phyloP scores from a whole-genome alignment of 1,140 invertebrate genomes.

The Drosophila paulistorum region DNA sequence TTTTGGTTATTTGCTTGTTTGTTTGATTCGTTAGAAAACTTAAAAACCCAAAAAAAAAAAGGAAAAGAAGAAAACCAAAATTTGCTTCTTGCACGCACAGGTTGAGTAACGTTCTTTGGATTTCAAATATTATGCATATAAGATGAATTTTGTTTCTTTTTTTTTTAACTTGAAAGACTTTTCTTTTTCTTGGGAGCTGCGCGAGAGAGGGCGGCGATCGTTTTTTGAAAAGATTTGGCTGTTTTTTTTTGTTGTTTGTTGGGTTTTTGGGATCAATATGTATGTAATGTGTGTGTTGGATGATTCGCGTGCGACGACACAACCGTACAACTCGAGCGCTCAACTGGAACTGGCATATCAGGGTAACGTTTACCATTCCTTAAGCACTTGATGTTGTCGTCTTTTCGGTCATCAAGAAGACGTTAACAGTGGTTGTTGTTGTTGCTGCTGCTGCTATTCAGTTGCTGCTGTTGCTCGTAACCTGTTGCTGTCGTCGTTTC shows the following conservation, averaged over 20 bases:
- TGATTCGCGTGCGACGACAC: constrained; percentile 31
- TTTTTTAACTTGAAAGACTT: neutral
- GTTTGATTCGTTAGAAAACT: no score
- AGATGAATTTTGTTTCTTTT: neutral
- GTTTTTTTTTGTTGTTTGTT: constrained; percentile 22
- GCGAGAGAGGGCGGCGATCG: neutral
- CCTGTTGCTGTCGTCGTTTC: constrained; percentile 47
- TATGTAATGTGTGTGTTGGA: neutral
- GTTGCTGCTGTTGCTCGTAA: constrained; percentile 54
- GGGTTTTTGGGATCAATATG: constrained; percentile 10
- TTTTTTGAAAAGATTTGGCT: constrained; percentile 18
- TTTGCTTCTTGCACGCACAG: no score
- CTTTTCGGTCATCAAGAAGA: constrained; percentile 17
- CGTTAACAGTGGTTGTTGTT: constrained; percentile 16
- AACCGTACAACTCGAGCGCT: constrained; percentile 81
- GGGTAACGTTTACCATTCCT: constrained; percentile 80
- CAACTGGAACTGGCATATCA: constrained; percentile 79
- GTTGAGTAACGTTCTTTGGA: constrained; percentile 11
- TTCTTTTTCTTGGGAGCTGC: neutral
- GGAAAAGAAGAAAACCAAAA: no score
- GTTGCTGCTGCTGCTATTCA: constrained; percentile 33
- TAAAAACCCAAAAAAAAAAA: no score
- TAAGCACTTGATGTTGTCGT: constrained; percentile 71
- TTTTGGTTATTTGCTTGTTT: no score
- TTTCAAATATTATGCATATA: neutral